phyloP scores from a whole-genome alignment of 2,113 vertebrate genomes.

The Psilopogon haemacephalus region DNA sequence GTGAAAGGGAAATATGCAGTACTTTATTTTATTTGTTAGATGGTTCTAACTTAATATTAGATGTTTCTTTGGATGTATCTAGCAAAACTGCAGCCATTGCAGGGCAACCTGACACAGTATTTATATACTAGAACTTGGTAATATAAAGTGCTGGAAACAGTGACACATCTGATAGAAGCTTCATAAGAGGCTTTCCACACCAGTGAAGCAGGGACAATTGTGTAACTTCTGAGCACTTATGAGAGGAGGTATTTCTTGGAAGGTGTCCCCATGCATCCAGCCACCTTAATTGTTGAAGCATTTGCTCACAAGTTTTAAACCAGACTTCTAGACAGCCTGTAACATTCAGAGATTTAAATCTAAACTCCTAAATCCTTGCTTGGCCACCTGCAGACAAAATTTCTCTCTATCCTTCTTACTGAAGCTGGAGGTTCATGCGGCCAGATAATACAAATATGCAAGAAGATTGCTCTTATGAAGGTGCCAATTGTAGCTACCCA shows the following conservation, averaged over 20 bases:
- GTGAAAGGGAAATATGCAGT: neutral
- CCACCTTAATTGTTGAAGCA: neutral
- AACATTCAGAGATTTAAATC: neutral
- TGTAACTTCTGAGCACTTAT: neutral
- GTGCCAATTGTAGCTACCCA: neutral
- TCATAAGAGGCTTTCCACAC: neutral
- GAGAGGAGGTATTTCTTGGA: neutral
- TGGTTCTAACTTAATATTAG: neutral
- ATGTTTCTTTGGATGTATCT: neutral
- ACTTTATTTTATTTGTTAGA: neutral
- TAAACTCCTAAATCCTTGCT: neutral
- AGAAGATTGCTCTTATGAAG: neutral
- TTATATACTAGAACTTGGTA: neutral
- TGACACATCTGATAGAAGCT: neutral
- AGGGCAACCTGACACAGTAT: neutral
- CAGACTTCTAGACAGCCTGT: neutral
- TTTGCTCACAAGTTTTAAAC: neutral
- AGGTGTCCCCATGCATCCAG: neutral
- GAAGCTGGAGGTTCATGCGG: neutral
- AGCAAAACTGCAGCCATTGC: neutral
- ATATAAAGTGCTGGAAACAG: neutral
- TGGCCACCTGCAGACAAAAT: neutral
- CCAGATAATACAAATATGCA: neutral
- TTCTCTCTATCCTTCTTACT: neutral
- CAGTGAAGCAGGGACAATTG: too few species aligned